A percentile compares a stretch with the other conserved stretches of the same genome.
These are phyloP conservation scores for Wiebesia pumilae DNA, from an alignment of 1,140 invertebrate genomes.

Conservation along the genomic window DNA sequence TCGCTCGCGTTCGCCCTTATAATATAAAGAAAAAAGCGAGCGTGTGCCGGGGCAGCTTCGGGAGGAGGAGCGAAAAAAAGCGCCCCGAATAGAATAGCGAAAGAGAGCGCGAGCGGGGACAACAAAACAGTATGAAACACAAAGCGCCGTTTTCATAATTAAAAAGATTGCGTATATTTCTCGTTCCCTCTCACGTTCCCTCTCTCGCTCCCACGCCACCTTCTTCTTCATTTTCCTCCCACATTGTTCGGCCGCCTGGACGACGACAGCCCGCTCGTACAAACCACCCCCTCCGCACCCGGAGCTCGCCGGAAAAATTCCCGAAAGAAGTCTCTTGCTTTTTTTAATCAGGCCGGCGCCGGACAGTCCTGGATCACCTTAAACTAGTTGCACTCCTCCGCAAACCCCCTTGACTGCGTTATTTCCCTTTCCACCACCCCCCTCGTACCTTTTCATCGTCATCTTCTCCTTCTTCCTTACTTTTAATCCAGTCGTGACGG, in stretches of 20 bases:
- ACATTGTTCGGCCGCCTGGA: constrained; percentile 35
- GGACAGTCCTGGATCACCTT: neutral
- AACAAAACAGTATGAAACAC: constrained; percentile 73
- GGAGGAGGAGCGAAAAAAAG: constrained; percentile 49
- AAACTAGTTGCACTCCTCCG: neutral
- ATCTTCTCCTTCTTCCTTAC: neutral
- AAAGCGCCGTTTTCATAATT: constrained; percentile 72
- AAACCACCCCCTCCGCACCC: neutral
- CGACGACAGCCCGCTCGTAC: neutral
- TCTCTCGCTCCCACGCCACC: neutral
- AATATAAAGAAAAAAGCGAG: constrained; percentile 66
- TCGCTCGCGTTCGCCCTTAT: constrained; percentile 67
- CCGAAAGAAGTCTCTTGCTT: neutral
- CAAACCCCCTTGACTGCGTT: neutral
- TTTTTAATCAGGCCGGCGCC: constrained; percentile 47
- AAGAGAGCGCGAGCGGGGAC: constrained; percentile 56
- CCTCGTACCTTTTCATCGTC: neutral
- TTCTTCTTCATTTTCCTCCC: constrained; percentile 38
- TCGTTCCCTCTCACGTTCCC: constrained; percentile 53
- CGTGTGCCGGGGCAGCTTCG: neutral
- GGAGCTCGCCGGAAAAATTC: neutral
- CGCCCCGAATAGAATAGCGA: constrained; percentile 68
- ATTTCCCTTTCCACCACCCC: neutral
- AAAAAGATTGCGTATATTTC: constrained; percentile 70
- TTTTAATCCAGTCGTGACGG: neutral